Conservation (phyloP, 2,888 invertebrate species). For the Neoascia interrupta region DNA sequence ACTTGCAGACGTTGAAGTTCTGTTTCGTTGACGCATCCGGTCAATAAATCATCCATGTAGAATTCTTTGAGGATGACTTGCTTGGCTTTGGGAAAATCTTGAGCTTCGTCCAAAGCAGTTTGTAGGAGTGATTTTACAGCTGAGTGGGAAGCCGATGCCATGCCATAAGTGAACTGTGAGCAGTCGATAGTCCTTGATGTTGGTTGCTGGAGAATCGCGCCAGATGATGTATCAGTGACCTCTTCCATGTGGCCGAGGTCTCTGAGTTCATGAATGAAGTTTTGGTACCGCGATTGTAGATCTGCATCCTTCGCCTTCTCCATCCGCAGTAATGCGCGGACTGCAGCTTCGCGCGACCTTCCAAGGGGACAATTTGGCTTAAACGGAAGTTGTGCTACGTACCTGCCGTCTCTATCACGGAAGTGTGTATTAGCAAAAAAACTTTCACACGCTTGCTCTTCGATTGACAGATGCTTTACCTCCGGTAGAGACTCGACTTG, state of each 20-base stretch:
- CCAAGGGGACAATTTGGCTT: conserved; percentile 27
- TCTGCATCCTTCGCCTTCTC: conserved; percentile 25
- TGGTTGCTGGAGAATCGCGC: conserved; percentile 23
- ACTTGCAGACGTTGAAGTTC: conserved; percentile 10
- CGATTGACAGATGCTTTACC: conserved; percentile 26
- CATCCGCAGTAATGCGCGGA: conserved; percentile 27
- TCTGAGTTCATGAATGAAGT: conserved; percentile 33
- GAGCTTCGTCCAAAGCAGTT: not conserved
- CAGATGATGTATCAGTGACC: conserved; percentile 26
- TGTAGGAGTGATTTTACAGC: not conserved
- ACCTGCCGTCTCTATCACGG: conserved; percentile 32
- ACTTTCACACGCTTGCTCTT: conserved; percentile 56
- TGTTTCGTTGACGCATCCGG: conserved; percentile 19
- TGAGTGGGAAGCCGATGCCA: not conserved
- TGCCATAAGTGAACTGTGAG: conserved; percentile 5
- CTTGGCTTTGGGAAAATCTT: not conserved
- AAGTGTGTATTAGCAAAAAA: no score
- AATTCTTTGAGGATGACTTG: no score
- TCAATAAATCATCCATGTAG: conserved; percentile 6
- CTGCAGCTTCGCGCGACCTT: conserved; percentile 25
- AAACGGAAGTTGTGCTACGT: no score
- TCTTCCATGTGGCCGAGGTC: conserved; percentile 32
- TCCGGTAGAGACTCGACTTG: conserved; percentile 49
- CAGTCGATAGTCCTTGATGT: conserved; percentile 46
- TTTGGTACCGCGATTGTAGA: conserved; percentile 2